These are phyloP conservation scores for Elysia crispata DNA, from an alignment of 2,888 invertebrate species.

Conservation along the genomic window DNA sequence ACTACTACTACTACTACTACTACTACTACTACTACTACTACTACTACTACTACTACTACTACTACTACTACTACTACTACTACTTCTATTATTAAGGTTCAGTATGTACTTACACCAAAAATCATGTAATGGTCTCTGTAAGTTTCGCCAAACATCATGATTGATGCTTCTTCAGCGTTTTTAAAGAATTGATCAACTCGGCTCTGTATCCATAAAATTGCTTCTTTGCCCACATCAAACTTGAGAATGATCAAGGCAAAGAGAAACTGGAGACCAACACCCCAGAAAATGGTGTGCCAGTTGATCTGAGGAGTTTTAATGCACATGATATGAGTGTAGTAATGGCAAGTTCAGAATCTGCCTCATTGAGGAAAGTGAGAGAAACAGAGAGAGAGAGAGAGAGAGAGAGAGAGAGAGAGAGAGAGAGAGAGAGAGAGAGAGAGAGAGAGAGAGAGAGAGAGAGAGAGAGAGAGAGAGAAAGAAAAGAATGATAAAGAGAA, in stretches of 20 bases:
- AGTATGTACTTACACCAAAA: constrained; percentile 83
- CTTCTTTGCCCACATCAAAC: constrained; percentile 78
- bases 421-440: too few relatives aligned
- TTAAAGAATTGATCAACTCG: constrained; percentile 87
- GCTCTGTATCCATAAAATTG: constrained; percentile 84
- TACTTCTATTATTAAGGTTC: not conserved
- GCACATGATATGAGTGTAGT: too few relatives aligned
- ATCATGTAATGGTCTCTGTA: constrained; percentile 84
- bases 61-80: constrained; percentile 2
- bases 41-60: constrained; percentile 29
- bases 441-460: too few relatives aligned
- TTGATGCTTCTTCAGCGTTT: constrained; percentile 87
- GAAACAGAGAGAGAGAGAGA: too few relatives aligned
- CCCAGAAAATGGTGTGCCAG: constrained; percentile 87
- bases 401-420: too few relatives aligned
- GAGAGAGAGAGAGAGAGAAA: too few relatives aligned
- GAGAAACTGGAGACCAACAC: constrained; percentile 88
- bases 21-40: constrained; percentile 32
- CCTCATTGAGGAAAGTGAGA: too few relatives aligned
- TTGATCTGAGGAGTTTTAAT: too few relatives aligned
- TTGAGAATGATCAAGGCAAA: constrained; percentile 78
- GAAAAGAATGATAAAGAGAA: too few relatives aligned
- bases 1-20: not conserved
- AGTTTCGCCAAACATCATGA: constrained; percentile 87
- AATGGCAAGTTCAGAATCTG: too few relatives aligned